These are phyloP conservation scores for Empidonax traillii DNA, from an alignment of 2,113 vertebrate genomes.

Conservation along the genomic window DNA sequence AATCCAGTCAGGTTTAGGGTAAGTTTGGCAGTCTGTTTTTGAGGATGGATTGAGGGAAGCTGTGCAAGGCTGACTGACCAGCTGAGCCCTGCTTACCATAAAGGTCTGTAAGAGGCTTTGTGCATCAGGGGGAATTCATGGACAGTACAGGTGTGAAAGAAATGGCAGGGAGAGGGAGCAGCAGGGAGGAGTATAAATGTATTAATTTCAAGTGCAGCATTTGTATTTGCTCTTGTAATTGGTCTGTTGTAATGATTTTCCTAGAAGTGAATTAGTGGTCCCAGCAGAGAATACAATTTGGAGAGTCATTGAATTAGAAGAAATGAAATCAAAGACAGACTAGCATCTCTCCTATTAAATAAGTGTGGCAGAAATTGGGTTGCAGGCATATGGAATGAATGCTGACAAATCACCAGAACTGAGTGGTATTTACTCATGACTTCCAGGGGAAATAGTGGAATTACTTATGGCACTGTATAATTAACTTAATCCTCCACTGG, in stretches of 20 bases:
- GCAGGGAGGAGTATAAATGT: neutral
- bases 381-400: neutral
- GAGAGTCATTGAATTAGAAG: constrained; percentile 6
- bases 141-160: neutral
- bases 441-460: neutral
- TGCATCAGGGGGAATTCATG: neutral
- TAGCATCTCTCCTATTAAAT: neutral
- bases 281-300: neutral
- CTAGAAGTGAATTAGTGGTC: neutral
- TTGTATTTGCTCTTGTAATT: neutral
- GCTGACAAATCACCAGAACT: neutral
- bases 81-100: neutral
- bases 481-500: neutral
- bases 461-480: neutral
- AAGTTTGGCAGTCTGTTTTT: neutral
- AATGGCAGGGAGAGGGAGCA: neutral
- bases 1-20: neutral
- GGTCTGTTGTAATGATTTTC: neutral
- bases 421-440: neutral
- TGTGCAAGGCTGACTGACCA: neutral
- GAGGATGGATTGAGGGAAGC: neutral
- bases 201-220: neutral
- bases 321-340: neutral
- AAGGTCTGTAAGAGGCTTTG: neutral
- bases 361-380: neutral